A percentile compares a stretch with the other conserved stretches of the same genome.
These are phyloP conservation scores for Pseudomugil gertrudae DNA, from an alignment of 2,797 vertebrate genomes.

Conservation along the genomic window DNA sequence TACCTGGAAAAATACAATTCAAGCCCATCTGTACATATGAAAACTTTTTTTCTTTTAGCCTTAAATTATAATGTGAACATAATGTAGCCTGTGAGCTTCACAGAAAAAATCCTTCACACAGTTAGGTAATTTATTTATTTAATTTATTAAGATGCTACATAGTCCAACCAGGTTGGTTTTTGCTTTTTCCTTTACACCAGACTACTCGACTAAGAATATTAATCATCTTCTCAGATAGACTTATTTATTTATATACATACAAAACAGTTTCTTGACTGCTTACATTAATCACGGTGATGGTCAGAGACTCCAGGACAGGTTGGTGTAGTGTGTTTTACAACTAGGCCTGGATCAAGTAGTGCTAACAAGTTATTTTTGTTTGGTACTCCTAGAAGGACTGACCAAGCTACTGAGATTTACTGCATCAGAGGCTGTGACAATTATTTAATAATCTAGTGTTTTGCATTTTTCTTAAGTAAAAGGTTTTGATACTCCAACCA, in stretches of 20 bases:
- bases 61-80: not conserved
- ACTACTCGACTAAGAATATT: constrained; percentile 87
- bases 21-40: not conserved
- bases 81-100: constrained; percentile 14
- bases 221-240: constrained; percentile 83
- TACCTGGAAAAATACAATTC: not conserved
- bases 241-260: constrained; percentile 87
- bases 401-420: constrained; percentile 33
- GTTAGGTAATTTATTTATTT: constrained; percentile 91
- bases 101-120: constrained; percentile 82
- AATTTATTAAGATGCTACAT: constrained; percentile 97
- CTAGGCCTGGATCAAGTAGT: constrained; percentile 56
- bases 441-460: constrained; percentile 10
- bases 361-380: constrained; percentile 45
- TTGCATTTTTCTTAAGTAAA: constrained; percentile 31
- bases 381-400: constrained; percentile 40
- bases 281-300: constrained; percentile 79
- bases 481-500: constrained; percentile 45
- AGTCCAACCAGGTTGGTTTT: constrained; percentile 91
- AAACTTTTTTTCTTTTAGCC: not conserved
- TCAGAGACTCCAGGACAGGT: constrained; percentile 76
- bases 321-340: constrained; percentile 75
- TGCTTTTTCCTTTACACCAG: constrained; percentile 89
- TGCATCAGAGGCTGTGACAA: constrained; percentile 17
- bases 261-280: constrained; percentile 86